phyloP scores from a whole-genome alignment of 2,888 invertebrate species.

The Lysandra coridon region DNA sequence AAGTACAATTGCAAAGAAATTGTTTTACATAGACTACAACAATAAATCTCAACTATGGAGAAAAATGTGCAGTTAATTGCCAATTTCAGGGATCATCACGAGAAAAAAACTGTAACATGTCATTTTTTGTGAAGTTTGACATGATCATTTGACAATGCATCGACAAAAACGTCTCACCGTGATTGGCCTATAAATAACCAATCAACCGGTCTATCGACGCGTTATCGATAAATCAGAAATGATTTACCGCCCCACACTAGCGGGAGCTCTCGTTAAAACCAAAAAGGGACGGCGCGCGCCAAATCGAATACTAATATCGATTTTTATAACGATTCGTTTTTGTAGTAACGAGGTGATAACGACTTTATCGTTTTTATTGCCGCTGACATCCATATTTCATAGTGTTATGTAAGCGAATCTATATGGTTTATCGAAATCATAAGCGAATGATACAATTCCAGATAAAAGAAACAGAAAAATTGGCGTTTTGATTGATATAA shows the following conservation, averaged over 20 bases:
- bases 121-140: neutral
- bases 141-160: constrained; percentile 9
- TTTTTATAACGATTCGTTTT: constrained; percentile 22
- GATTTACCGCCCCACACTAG: constrained; percentile 15
- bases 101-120: neutral
- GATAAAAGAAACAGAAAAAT: too few species aligned
- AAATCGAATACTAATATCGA: constrained; percentile 19
- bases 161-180: constrained; percentile 13
- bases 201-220: constrained; percentile 23
- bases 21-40: neutral
- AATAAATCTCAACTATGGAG: neutral
- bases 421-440: neutral
- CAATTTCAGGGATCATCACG: neutral
- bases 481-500: neutral
- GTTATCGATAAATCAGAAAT: constrained; percentile 19
- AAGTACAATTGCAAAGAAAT: neutral
- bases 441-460: too few species aligned
- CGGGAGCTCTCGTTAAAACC: constrained; percentile 15
- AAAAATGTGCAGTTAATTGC: neutral
- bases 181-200: constrained; percentile 16
- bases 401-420: neutral
- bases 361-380: neutral
- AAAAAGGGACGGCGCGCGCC: constrained; percentile 28
- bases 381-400: neutral
- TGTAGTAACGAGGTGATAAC: constrained; percentile 4